Base-by-base conservation (phyloP, 2,888 invertebrate genomes). In the Chaetogeoica ovagalla region DNA sequence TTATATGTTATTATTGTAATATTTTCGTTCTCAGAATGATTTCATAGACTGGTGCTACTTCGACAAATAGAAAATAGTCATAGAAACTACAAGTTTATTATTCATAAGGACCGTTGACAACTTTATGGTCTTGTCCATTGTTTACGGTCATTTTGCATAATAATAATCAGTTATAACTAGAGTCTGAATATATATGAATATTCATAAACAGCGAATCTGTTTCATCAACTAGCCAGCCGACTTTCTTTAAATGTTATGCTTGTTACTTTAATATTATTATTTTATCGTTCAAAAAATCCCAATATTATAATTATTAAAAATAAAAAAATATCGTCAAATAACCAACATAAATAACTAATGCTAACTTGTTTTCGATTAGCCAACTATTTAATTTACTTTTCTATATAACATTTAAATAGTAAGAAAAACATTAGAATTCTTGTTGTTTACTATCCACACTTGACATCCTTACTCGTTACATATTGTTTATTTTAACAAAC, bases 11-110 rank as follows among this genome's bases (percentile, higher is more conserved):
- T 13, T 15, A 48, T 48, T 48, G 48, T 48, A 48, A 7, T 11
- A 11, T 7, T 48, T 11, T 7, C 8, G 0, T 70, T 57, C 23
- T n/a, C 19, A 60, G 0, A 72, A 72, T 60, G 23, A 52, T 30
- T 30, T n/a, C n/a, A 52, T n/a, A n/a, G 15, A n/a, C 73, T 52
- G 4, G 37, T 2, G 1, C 15, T 11, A 55, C 2, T 63, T n/a
- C 15, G 37, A 21, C 48, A 21, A 63, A 73, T 63, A 15, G 37
- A 37, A 65, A 75, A 8, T 66, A 71, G 11, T 43, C 21, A 19
- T 60, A 75, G 19, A 37, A 66, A 59, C 68, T n/a, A 21, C 11
- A 60, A n/a, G 68, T n/a, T 76, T 69, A 76, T 76, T 69, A 68
- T 69, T 76, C 48, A 60, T 60, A 68, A 76, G 59, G n/a, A 60